These are phyloP conservation scores for Aramus guarauna DNA, from an alignment of 2,113 vertebrate species.

Conservation along the genomic window DNA sequence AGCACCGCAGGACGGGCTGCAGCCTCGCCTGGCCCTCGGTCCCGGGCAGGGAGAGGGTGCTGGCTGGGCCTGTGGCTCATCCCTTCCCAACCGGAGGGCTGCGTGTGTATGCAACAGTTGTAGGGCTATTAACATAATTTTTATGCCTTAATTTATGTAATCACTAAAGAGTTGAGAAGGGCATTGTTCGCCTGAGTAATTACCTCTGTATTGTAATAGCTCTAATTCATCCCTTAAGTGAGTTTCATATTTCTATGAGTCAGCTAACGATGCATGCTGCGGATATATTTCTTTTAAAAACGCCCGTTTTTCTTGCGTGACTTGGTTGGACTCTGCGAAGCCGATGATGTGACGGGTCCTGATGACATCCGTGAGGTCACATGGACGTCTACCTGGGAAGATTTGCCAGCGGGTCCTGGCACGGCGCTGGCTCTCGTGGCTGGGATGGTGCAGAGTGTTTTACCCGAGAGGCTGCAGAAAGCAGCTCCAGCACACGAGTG, in stretches of 20 bases:
- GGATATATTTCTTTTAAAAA: background rate
- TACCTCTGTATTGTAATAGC: slow-evolving; percentile 39
- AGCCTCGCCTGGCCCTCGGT: too few relatives aligned
- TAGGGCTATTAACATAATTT: slow-evolving; percentile 19
- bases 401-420: background rate
- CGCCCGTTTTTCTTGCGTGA: background rate
- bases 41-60: background rate
- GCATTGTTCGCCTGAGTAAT: slow-evolving; percentile 56
- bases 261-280: background rate
- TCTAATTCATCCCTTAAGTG: slow-evolving; percentile 4
- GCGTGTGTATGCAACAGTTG: background rate
- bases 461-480: background rate
- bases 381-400: background rate
- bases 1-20: too few relatives aligned
- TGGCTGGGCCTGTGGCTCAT: background rate
- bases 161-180: slow-evolving; percentile 38
- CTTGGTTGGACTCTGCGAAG: background rate
- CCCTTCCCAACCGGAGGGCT: background rate
- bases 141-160: slow-evolving; percentile 60
- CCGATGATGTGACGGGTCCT: background rate
- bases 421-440: background rate
- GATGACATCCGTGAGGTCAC: background rate
- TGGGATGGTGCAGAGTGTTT: background rate
- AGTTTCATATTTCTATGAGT: background rate
- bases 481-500: background rate